Evolutionary conservation across 2,797 vertebrate genomes (phyloP).

Genomic region (Sebastes nivosus): DNA sequence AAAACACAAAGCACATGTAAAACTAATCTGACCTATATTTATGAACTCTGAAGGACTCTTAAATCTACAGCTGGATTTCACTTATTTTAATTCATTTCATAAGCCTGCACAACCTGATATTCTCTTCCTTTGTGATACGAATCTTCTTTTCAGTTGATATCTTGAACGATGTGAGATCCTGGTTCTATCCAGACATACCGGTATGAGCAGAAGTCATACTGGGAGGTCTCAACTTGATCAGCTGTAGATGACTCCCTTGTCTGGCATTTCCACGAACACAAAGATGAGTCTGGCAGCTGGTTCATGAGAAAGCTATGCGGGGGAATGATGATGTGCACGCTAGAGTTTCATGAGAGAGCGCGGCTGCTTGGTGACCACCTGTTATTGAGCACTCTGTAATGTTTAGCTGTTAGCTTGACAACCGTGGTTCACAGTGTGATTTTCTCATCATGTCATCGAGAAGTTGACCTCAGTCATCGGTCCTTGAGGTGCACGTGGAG

Average conservation of each 20-base stretch:
- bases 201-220: background rate
- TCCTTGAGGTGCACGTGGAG: background rate
- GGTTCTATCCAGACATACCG: background rate
- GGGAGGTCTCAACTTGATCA: slow-evolving; percentile 1
- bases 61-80: background rate
- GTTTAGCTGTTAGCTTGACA: background rate
- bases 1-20: background rate
- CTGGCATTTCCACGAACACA: slow-evolving; percentile 3
- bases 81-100: too few relatives aligned
- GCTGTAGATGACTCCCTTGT: slow-evolving; percentile 16
- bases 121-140: background rate
- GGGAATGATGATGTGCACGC: background rate
- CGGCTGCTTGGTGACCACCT: slow-evolving; percentile 26
- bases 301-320: slow-evolving; percentile 15
- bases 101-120: too few relatives aligned
- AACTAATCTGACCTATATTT: too few relatives aligned
- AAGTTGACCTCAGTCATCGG: background rate
- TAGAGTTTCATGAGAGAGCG: slow-evolving; percentile 16
- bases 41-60: background rate
- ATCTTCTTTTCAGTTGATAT: background rate
- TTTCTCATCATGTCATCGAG: background rate
- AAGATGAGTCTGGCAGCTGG: slow-evolving; percentile 12
- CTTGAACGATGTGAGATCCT: background rate
- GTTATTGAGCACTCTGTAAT: slow-evolving; percentile 18
- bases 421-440: background rate